Evolutionary conservation across 1,140 invertebrate species (phyloP).

Genomic region (Gryllus bimaculatus): DNA sequence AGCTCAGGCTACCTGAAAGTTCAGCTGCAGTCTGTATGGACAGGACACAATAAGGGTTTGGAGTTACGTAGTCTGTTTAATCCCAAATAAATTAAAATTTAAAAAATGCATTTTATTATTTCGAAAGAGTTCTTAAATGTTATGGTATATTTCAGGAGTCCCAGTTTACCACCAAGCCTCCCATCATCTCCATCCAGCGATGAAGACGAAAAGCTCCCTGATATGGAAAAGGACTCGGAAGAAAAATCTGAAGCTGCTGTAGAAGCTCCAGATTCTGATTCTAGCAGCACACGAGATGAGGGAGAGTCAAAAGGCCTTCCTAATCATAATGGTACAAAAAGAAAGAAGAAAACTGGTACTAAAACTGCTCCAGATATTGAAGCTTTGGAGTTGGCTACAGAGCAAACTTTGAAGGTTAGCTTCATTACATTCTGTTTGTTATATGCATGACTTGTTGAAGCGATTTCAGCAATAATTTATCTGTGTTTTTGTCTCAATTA

Average conservation of each 20-base stretch:
- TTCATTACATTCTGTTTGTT: background rate
- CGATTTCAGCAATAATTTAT: background rate
- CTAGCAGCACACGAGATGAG: slow-evolving; percentile 23
- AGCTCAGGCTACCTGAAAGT: no score
- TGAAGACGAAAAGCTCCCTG: background rate
- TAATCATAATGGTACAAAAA: slow-evolving; percentile 11
- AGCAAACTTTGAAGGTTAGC: slow-evolving; percentile 64
- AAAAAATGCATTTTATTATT: no score
- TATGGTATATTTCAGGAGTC: background rate
- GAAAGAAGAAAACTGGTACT: slow-evolving; percentile 30
- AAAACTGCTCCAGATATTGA: slow-evolving; percentile 56
- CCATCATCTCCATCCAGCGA: background rate
- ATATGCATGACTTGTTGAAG: background rate
- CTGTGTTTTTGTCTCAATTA: background rate
- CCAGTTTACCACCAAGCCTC: background rate
- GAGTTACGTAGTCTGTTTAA: no score
- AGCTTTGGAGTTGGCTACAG: slow-evolving; percentile 63
- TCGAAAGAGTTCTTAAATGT: background rate
- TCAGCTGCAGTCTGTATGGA: no score
- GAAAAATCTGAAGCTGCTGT: slow-evolving; percentile 22
- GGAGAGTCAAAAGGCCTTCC: slow-evolving; percentile 21
- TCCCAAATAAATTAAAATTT: no score
- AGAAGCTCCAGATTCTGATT: slow-evolving; percentile 23
- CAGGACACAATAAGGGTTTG: no score
- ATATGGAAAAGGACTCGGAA: slow-evolving; percentile 22